Conservation (phyloP, 2,888 invertebrate species). For the Brachyopa scutellaris region DNA sequence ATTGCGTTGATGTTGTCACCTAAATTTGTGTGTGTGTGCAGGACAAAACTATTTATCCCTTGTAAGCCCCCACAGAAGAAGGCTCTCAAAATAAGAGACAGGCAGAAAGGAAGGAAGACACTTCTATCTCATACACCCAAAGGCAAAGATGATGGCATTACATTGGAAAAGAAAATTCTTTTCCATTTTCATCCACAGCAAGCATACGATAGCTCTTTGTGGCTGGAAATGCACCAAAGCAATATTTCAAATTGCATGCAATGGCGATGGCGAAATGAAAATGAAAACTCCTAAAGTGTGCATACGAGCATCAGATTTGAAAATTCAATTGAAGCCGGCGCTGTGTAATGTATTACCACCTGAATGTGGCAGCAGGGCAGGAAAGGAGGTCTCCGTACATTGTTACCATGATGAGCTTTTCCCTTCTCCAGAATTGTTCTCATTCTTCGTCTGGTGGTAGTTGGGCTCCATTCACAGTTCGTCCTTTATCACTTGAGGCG, state of each 20-base stretch:
- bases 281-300: conserved; percentile 61
- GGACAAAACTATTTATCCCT: conserved; percentile 12
- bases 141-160: conserved; percentile 12
- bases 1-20: conserved; percentile 69
- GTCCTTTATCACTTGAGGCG: conserved; percentile 69
- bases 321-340: conserved; percentile 70
- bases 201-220: too few species aligned
- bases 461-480: conserved; percentile 50
- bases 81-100: conserved; percentile 16
- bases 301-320: conserved; percentile 71
- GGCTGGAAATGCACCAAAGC: neutral
- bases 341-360: conserved; percentile 64
- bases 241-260: conserved; percentile 66
- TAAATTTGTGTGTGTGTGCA: conserved; percentile 45
- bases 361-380: conserved; percentile 36
- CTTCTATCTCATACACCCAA: neutral
- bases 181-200: too few species aligned
- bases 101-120: neutral
- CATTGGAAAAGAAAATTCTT: conserved; percentile 38
- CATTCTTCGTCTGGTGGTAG: conserved; percentile 15
- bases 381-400: conserved; percentile 23
- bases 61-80: neutral
- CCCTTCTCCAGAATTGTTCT: conserved; percentile 10
- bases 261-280: too few species aligned
- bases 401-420: conserved; percentile 65